phyloP scores from a whole-genome alignment of 2,888 invertebrate genomes.

The Apamea monoglypha region DNA sequence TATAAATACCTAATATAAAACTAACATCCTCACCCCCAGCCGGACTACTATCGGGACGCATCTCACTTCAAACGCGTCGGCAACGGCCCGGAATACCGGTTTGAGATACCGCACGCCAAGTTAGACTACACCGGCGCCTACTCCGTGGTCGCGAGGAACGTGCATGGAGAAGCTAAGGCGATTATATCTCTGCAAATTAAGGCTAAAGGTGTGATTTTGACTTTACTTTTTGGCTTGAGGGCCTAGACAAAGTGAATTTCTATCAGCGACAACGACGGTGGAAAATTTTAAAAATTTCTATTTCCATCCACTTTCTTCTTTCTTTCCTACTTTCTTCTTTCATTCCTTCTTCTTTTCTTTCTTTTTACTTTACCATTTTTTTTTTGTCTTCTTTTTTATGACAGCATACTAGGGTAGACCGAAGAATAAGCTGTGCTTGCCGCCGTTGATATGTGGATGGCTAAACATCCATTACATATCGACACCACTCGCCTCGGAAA shows the following conservation, averaged over 20 bases:
- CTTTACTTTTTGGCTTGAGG: neutral
- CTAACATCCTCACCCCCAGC: constrained; percentile 84
- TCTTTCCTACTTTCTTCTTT: too few species aligned
- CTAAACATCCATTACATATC: neutral
- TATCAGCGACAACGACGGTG: neutral
- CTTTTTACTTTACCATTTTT: too few species aligned
- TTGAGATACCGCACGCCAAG: constrained; percentile 96
- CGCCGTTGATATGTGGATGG: neutral
- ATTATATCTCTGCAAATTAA: constrained; percentile 96
- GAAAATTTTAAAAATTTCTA: neutral
- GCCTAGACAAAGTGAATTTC: neutral
- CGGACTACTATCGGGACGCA: constrained; percentile 96
- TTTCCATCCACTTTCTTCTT: too few species aligned
- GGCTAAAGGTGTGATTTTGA: constrained; percentile 92
- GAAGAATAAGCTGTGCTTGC: neutral
- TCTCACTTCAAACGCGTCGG: constrained; percentile 94
- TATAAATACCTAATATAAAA: neutral
- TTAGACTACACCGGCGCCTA: constrained; percentile 97
- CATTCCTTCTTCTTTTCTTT: too few species aligned
- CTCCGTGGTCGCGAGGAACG: constrained; percentile 95
- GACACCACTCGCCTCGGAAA: too few species aligned
- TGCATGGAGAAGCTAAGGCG: constrained; percentile 95
- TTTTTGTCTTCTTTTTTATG: too few species aligned
- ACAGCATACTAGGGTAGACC: neutral
- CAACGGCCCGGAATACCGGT: constrained; percentile 94